phyloP scores from a whole-genome alignment of 37 sponge, comb jelly and placozoan genomes.

The Lycopodina hypogea region DNA sequence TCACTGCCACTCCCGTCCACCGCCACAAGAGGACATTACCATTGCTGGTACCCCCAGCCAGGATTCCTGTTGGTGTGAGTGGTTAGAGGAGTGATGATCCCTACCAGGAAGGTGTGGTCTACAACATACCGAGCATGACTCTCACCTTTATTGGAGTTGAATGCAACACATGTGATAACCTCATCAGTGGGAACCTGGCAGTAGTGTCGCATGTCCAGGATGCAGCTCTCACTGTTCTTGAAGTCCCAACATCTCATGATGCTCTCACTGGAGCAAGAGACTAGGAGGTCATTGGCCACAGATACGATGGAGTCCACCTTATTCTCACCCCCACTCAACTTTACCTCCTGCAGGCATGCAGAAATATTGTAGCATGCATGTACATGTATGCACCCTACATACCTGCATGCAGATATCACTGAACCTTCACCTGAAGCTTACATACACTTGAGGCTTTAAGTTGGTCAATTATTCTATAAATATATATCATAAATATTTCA shows the following conservation, averaged over 20 bases:
- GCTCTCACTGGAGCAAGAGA: constrained; percentile 70
- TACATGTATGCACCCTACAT: no score
- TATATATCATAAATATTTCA: no score
- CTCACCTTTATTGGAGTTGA: constrained; percentile 60
- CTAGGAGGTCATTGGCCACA: constrained; percentile 62
- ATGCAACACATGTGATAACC: constrained; percentile 62
- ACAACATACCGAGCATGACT: no score
- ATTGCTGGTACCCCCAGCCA: constrained; percentile 81
- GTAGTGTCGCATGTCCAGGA: constrained; percentile 35
- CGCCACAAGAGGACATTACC: constrained; percentile 80
- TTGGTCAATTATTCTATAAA: no score
- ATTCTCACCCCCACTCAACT: constrained; percentile 70
- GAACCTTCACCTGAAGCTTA: no score
- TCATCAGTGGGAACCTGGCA: constrained; percentile 3
- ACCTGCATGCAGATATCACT: no score
- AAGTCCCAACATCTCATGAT: constrained; percentile 86
- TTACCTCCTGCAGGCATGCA: constrained; percentile 47
- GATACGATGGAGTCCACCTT: constrained; percentile 32
- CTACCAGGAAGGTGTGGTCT: neutral
- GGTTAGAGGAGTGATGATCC: neutral
- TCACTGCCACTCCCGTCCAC: constrained; percentile 11
- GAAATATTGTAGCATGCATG: neutral
- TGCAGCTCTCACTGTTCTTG: constrained; percentile 73
- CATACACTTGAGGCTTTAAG: no score
- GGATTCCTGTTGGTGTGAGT: constrained; percentile 44